phyloP scores from a whole-genome alignment of 2,113 vertebrate genomes.

The Alethe castanea region DNA sequence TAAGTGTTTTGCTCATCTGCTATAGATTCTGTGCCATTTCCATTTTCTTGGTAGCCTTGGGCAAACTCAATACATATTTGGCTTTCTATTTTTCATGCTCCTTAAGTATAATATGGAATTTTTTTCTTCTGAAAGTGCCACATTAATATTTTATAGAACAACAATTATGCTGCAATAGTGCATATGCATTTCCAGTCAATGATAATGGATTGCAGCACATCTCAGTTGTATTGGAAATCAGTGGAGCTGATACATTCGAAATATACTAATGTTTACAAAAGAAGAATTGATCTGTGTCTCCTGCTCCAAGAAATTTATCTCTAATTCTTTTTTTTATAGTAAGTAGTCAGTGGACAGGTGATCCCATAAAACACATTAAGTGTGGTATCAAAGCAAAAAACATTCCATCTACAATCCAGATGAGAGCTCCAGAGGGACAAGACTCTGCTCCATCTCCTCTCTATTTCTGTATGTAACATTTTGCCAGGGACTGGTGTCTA shows the following conservation, averaged over 20 bases:
- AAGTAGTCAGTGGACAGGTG: not conserved
- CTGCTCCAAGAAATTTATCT: not conserved
- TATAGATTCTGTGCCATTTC: not conserved
- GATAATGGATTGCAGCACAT: not conserved
- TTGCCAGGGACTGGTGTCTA: not conserved
- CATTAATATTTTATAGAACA: not conserved
- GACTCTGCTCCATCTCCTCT: not conserved
- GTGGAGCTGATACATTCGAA: not conserved
- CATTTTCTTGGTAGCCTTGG: not conserved
- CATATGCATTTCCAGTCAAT: not conserved
- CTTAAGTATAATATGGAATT: not conserved
- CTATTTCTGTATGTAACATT: not conserved
- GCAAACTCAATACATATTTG: not conserved
- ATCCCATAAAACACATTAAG: not conserved
- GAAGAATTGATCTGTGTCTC: not conserved
- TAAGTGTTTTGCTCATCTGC: not conserved
- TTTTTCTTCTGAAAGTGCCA: not conserved
- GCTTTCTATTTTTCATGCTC: not conserved
- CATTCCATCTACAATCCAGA: not conserved
- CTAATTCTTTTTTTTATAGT: not conserved
- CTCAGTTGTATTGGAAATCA: not conserved
- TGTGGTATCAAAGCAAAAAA: not conserved
- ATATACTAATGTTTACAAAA: not conserved
- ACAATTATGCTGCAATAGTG: not conserved
- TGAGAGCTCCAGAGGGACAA: not conserved